phyloP scores from a whole-genome alignment of 2,888 invertebrate genomes.

The Ormyrus pomaceus region DNA sequence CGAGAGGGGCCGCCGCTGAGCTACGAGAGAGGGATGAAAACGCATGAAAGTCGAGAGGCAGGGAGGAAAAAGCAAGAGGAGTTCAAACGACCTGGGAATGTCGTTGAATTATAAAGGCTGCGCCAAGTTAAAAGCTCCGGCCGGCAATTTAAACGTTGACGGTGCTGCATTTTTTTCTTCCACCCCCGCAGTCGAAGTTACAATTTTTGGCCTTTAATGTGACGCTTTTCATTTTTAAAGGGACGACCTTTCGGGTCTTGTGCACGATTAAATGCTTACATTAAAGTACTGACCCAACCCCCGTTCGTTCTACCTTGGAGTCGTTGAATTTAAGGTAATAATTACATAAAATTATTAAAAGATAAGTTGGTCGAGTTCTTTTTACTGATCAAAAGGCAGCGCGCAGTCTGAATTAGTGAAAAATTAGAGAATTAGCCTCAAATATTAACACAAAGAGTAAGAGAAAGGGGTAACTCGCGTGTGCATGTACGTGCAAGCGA shows the following conservation, averaged over 20 bases:
- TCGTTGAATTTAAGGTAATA: too few species aligned
- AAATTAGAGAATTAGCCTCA: not conserved
- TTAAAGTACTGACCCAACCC: too few species aligned
- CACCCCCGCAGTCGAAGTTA: not conserved
- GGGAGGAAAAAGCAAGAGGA: conserved; percentile 3
- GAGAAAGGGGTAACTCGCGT: not conserved
- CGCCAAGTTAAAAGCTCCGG: conserved; percentile 2
- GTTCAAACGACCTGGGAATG: not conserved
- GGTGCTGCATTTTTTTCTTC: not conserved
- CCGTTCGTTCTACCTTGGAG: too few species aligned
- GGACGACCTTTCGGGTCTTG: too few species aligned
- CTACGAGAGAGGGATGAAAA: conserved; percentile 2
- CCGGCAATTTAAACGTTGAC: conserved; percentile 22
- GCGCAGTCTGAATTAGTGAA: not conserved
- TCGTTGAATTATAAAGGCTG: conserved; percentile 39
- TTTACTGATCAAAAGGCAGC: too few species aligned
- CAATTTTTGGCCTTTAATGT: too few species aligned
- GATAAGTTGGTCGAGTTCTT: too few species aligned
- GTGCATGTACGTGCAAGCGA: conserved; percentile 2
- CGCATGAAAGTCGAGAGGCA: conserved; percentile 33
- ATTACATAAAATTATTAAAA: too few species aligned
- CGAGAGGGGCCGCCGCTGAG: not conserved
- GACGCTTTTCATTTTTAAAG: too few species aligned
- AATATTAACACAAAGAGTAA: not conserved
- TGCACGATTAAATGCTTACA: too few species aligned